Evolutionary conservation across 1,140 invertebrate species (phyloP), one percentile per base, ranked within the genome.

Genomic region (Solenopsis fugax): DNA sequence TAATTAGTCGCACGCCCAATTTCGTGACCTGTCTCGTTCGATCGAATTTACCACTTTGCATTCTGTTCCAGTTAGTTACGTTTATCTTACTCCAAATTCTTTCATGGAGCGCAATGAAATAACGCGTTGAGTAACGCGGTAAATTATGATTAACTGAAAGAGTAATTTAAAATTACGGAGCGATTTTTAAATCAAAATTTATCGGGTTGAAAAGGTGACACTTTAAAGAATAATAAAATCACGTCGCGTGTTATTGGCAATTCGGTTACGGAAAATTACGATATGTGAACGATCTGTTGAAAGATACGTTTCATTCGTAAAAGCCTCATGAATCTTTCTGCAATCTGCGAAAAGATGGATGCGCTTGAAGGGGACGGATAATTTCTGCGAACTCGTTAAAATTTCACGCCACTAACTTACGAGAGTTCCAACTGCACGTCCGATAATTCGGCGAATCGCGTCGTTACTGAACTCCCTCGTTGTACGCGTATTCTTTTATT

Each of bases 401-500:
- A 18, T 81, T 56, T 56, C 41, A 41, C 37, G 10, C n/a, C n/a
- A n/a, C 64, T 67, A 67, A 67, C 18, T 50, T 41, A 16, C 16
- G 50, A 58, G 37, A 56, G 37, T 71, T 58, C 21, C 6, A 34
- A 41, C 6, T 29, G 29, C 4, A 69, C 10, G 4, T 56, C 9
- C 4, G 7, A 58, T 24, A 72, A 56, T 72, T 82, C 52, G 24
- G 12, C 24, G 52, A 82, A 82, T 52, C 16, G 9, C n/a, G 16
- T 12, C 34, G 77, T 54, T 37, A 45, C 24, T 34, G 18, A 54
- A 67, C 9, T 12, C 12, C 41, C 34, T 73, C 6, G n/a, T 82
- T 21, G 21, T 48, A 45, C 5, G 16, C 10, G 7, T 73, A 73
- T 48, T 58, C 24, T 48, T 82, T 72, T 58, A 82, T 82, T 67